A percentile compares a stretch with the other conserved stretches of the same genome.
phyloP scores from a whole-genome alignment of 2,797 vertebrate genomes.

The Typhlichthys subterraneus region DNA sequence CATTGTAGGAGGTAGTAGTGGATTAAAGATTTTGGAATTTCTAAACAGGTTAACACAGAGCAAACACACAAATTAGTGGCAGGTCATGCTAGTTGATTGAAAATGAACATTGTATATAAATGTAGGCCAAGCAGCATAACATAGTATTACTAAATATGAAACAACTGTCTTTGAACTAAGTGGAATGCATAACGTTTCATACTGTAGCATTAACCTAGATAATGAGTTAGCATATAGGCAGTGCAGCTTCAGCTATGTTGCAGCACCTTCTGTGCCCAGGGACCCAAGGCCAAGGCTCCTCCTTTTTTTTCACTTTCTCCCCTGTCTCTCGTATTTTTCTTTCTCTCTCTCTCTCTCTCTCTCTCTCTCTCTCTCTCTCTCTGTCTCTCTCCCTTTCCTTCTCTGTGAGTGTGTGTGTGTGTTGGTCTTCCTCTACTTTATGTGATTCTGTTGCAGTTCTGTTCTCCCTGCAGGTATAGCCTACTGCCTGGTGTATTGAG shows the following conservation, averaged over 20 bases:
- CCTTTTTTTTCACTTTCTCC: constrained; percentile 34
- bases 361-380: constrained; percentile 17
- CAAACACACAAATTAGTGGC: no score
- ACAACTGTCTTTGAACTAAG: background rate
- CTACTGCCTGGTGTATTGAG: background rate
- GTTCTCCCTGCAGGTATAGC: constrained; percentile 17
- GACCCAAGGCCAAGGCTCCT: constrained; percentile 87
- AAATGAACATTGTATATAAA: no score
- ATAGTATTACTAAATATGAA: no score
- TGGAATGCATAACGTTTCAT: background rate
- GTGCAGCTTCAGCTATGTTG: constrained; percentile 51
- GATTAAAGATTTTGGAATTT: no score
- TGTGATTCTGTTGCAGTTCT: constrained; percentile 13
- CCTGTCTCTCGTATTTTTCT: constrained; percentile 14
- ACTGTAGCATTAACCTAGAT: constrained; percentile 24
- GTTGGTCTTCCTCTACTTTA: constrained; percentile 37
- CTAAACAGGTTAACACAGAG: no score
- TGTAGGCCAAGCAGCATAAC: no score
- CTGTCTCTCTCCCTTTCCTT: constrained; percentile 9
- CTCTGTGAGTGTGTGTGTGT: constrained; percentile 7
- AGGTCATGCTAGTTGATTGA: no score
- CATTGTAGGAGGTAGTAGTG: background rate
- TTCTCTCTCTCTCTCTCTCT: constrained; percentile 12
- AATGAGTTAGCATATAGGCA: constrained; percentile 42
- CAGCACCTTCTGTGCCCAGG: constrained; percentile 89